Evolutionary conservation across 2,113 vertebrate genomes (phyloP), one percentile per base, ranked within the genome.

Genomic region (Melanocharis versteri): DNA sequence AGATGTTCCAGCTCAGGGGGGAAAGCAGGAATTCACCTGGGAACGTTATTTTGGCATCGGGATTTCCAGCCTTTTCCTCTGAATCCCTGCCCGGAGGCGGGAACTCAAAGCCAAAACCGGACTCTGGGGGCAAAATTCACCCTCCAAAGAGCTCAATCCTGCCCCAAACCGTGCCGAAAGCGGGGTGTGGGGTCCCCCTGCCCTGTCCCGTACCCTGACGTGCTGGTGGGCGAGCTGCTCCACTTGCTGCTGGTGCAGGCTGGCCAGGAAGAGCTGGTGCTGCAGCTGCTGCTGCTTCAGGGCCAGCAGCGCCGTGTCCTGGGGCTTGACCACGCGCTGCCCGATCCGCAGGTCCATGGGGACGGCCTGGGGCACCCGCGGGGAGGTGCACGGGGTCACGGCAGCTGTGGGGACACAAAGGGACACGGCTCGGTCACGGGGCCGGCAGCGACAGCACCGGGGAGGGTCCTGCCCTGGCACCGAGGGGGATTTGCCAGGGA

Each of bases 321-420:
- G 96, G 23, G 97, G 97, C 93, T 97, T 97, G 21, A 97, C 42
- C 48, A 98, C 93, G 86, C 98, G 98, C 95, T 98, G 99, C 93
- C 98, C 98, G 91, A 99, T 98, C 42, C 98, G 98, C 90, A 99
- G 98, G 98, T 99, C 99, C 99, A 99, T 99, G 97, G 98, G 98
- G 89, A 80, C 97, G 53, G 96, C 81, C 97, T 98, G 98, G 96
- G 96, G 98, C 95, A 97, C 97, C 90, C 95, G 92, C 6, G 94
- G 89, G 76, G 97, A 97, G 95, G 95, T 60, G 60, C 86, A 80
- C 50, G 96, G 89, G 33, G 62, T 93, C 94, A 96, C 96, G 6
- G 96, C 97, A 92, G 97, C 98, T 98, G 91, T 3, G 7, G 84
- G 91, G 86, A 95, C 64, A 96, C 19, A 50, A 24, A 48, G 39